A percentile compares a stretch with the other conserved stretches of the same genome.
Conservation (phyloP, 1,140 invertebrate species). For the Brachionus sp. region DNA sequence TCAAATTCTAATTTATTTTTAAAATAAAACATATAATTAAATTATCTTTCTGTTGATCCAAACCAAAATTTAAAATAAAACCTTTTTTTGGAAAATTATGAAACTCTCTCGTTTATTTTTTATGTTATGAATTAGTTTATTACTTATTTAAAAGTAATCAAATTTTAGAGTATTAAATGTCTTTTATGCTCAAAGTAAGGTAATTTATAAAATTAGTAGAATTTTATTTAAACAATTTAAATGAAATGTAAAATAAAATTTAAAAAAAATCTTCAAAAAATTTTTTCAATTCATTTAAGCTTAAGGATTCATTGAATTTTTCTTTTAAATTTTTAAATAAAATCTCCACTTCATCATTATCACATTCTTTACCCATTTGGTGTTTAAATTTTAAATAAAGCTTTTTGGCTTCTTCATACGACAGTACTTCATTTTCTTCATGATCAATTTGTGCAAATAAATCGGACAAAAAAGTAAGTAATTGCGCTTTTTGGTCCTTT, state of each 20-base stretch:
- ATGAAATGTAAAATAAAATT: not conserved
- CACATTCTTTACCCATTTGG: not conserved
- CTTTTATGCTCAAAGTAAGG: no score
- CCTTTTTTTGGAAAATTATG: no score
- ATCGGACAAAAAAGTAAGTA: not conserved
- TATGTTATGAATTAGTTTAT: no score
- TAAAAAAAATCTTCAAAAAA: constrained; percentile 1
- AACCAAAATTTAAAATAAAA: no score
- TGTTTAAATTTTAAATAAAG: not conserved
- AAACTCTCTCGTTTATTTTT: no score
- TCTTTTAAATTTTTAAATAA: not conserved
- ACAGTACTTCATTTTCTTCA: not conserved
- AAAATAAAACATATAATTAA: no score
- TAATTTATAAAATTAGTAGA: no score
- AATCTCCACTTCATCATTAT: not conserved
- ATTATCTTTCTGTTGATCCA: no score
- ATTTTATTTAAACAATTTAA: no score
- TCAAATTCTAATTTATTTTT: no score
- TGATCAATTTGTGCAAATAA: constrained; percentile 9
- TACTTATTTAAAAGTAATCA: no score
- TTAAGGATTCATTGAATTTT: not conserved
- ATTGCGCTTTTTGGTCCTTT: not conserved
- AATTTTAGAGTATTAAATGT: no score
- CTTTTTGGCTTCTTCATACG: not conserved
- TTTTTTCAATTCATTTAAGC: not conserved